A percentile compares a stretch with the other conserved stretches of the same genome.
phyloP scores from a whole-genome alignment of 2,797 vertebrate genomes.

The Podargus strigoides region DNA sequence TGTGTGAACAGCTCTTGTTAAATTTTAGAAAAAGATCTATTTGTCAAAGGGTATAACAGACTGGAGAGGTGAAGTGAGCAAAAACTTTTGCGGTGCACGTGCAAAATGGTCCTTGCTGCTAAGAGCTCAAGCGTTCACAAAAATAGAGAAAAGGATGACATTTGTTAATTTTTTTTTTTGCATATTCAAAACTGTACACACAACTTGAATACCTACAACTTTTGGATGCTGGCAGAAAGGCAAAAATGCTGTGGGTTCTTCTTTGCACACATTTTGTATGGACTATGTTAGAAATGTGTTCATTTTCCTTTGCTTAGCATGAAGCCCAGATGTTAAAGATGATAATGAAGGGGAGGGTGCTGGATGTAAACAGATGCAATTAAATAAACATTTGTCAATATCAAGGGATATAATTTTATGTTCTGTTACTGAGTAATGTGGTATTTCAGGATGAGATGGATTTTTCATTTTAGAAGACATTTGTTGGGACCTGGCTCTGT shows the following conservation, averaged over 20 bases:
- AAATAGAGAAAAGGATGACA: neutral
- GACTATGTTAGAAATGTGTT: neutral
- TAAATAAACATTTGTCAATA: neutral
- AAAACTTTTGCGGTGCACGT: neutral
- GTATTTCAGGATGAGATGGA: neutral
- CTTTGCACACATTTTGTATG: neutral
- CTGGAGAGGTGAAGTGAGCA: neutral
- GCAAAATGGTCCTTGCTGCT: neutral
- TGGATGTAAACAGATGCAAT: neutral
- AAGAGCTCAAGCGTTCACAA: neutral
- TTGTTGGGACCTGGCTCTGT: neutral
- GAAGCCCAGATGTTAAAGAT: neutral
- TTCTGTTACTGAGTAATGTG: neutral
- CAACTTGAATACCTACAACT: neutral
- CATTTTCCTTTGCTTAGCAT: neutral
- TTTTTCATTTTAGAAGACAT: neutral
- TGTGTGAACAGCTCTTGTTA: neutral
- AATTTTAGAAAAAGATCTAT: neutral
- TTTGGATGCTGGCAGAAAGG: neutral
- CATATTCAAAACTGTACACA: neutral
- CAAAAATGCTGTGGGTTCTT: neutral
- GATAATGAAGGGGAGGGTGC: neutral
- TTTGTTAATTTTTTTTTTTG: neutral
- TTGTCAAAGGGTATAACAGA: neutral
- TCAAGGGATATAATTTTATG: neutral